Percentiles rank a stretch among this genome's conserved stretches.
Evolutionary conservation across 1,140 invertebrate genomes (phyloP).

Genomic region (Steinernema feltiae): DNA sequence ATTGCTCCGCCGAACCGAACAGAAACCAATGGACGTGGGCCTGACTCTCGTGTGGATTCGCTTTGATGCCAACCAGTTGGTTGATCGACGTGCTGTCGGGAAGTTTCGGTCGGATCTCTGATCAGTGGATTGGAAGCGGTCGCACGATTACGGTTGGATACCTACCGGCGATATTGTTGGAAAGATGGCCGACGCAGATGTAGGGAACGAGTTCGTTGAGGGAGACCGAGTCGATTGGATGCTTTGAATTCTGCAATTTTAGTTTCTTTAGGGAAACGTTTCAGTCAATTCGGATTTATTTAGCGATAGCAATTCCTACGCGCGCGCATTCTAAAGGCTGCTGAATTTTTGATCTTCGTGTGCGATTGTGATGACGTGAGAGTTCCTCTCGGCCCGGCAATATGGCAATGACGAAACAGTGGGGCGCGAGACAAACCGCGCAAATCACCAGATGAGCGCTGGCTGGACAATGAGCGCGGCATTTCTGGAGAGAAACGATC

Average conservation of each 20-base stretch:
- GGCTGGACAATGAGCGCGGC: too few relatives aligned
- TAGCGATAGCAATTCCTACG: too few relatives aligned
- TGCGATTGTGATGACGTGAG: too few relatives aligned
- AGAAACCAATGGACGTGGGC: constrained; percentile 1
- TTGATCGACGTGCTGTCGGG: neutral
- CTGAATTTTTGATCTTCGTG: too few relatives aligned
- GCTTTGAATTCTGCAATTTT: constrained; percentile 31
- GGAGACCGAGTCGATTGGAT: constrained; percentile 30
- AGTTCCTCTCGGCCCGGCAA: too few relatives aligned
- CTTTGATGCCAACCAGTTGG: neutral
- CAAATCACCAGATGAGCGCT: too few relatives aligned
- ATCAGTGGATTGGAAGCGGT: neutral
- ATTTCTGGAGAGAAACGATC: too few relatives aligned
- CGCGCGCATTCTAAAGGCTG: too few relatives aligned
- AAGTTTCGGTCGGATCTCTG: neutral
- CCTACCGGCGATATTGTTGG: neutral
- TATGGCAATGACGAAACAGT: too few relatives aligned
- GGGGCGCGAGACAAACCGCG: too few relatives aligned
- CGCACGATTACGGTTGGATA: neutral
- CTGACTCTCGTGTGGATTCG: neutral
- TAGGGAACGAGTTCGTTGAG: constrained; percentile 36
- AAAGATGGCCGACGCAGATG: constrained; percentile 30
- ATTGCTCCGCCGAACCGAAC: neutral
- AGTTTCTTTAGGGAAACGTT: too few relatives aligned
- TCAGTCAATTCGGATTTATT: too few relatives aligned